These are phyloP conservation scores for Jaculus jaculus DNA, from an alignment of 2,113 vertebrate species.

Conservation along the genomic window DNA sequence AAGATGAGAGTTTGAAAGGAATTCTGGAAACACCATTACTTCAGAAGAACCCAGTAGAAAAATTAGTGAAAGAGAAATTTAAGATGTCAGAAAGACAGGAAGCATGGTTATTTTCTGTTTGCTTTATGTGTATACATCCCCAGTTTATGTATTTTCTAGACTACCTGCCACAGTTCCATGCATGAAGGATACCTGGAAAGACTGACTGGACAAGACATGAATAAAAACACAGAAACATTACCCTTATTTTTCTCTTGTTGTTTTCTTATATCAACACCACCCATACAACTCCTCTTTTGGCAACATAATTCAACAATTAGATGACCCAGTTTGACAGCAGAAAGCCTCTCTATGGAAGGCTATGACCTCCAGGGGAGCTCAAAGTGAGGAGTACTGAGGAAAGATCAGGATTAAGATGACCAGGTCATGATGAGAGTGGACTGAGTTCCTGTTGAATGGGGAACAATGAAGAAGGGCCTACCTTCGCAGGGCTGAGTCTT, in stretches of 20 bases:
- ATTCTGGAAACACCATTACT: background rate
- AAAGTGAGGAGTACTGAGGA: background rate
- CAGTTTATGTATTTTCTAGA: constrained; percentile 29
- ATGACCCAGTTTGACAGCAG: background rate
- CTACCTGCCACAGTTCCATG: background rate
- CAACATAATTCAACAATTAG: background rate
- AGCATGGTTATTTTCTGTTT: background rate
- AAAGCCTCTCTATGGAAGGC: background rate
- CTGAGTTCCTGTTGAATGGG: background rate
- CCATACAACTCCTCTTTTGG: accelerated
- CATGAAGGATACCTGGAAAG: background rate
- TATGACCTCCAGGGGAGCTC: constrained; percentile 62
- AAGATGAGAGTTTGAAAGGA: background rate
- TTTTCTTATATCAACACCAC: background rate
- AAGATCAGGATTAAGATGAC: background rate
- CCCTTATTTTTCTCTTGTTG: background rate
- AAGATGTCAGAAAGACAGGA: background rate
- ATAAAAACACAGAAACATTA: background rate
- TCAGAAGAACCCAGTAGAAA: background rate
- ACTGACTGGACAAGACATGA: background rate
- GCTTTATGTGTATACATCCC: background rate
- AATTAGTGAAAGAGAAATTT: background rate
- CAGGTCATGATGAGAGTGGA: background rate
- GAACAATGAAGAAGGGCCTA: background rate
- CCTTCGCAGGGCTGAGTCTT: background rate